Conservation (phyloP, 2,797 vertebrate species). For the Sebastes iracundus region DNA sequence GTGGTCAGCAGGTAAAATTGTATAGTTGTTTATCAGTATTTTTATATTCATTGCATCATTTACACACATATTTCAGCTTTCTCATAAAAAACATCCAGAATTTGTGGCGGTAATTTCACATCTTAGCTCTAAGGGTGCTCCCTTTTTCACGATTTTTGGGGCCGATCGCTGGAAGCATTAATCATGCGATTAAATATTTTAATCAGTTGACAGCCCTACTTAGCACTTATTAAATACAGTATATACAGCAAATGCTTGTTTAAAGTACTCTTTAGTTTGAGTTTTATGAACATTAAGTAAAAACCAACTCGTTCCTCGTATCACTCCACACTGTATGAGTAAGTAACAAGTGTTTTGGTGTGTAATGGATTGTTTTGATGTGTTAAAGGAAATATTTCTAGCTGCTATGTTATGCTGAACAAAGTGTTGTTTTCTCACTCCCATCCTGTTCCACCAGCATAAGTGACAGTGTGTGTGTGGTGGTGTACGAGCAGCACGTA, state of each 20-base stretch:
- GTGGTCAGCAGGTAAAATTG: constrained; percentile 82
- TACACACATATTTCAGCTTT: neutral
- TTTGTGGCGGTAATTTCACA: neutral
- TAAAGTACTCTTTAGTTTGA: neutral
- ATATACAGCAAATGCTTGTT: neutral
- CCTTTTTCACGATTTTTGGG: neutral
- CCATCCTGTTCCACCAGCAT: constrained; percentile 70
- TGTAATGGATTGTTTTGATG: neutral
- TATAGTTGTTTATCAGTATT: neutral
- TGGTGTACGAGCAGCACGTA: constrained; percentile 86
- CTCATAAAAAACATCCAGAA: neutral
- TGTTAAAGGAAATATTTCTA: constrained; percentile 11
- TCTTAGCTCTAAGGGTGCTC: neutral
- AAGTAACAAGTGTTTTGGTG: neutral
- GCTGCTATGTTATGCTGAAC: neutral
- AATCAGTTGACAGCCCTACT: no score
- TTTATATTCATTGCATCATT: neutral
- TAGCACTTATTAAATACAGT: neutral
- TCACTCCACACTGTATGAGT: no score
- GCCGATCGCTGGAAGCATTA: no score
- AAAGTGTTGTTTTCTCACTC: constrained; percentile 1
- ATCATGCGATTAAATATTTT: no score
- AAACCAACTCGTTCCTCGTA: neutral
- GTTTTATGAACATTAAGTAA: neutral
- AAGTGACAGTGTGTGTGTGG: constrained; percentile 76